These are phyloP conservation scores for Sinopyrophorus schimmeli DNA, from an alignment of 2,888 invertebrate species.

Conservation along the genomic window DNA sequence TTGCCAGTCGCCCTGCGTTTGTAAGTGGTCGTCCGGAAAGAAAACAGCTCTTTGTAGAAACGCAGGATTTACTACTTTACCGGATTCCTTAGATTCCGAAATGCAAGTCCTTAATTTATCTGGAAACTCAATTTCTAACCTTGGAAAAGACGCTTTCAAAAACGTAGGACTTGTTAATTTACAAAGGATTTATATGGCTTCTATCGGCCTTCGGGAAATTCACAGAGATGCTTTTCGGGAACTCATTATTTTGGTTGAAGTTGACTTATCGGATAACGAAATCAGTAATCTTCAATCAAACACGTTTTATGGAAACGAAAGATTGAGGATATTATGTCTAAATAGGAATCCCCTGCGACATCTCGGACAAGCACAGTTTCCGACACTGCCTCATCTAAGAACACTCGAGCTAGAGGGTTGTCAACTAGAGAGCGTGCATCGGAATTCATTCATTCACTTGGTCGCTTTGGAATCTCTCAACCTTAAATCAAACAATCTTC, in stretches of 20 bases:
- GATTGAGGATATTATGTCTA: conserved; percentile 75
- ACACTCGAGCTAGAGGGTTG: conserved; percentile 82
- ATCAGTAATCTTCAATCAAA: conserved; percentile 73
- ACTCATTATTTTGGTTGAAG: conserved; percentile 81
- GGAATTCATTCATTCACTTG: conserved; percentile 76
- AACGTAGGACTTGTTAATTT: conserved; percentile 79
- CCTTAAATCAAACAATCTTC: conserved; percentile 79
- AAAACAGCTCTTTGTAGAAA: conserved; percentile 85
- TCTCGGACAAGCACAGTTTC: conserved; percentile 78
- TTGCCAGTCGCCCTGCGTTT: conserved; percentile 83
- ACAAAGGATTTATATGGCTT: conserved; percentile 79
- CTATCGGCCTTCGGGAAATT: conserved; percentile 74
- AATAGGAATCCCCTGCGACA: conserved; percentile 80
- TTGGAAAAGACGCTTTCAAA: conserved; percentile 79
- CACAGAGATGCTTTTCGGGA: conserved; percentile 86
- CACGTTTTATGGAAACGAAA: conserved; percentile 83
- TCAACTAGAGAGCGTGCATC: conserved; percentile 73
- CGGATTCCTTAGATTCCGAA: conserved; percentile 69
- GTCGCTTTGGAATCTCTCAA: conserved; percentile 75
- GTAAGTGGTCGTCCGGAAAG: conserved; percentile 92
- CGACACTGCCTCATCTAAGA: conserved; percentile 76
- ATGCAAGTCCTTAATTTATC: conserved; percentile 87
- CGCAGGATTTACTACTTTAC: conserved; percentile 78
- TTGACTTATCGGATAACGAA: conserved; percentile 83
- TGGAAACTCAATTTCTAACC: conserved; percentile 74